Conservation (phyloP, 2,888 invertebrate genomes). For the Drosophila formosana region DNA sequence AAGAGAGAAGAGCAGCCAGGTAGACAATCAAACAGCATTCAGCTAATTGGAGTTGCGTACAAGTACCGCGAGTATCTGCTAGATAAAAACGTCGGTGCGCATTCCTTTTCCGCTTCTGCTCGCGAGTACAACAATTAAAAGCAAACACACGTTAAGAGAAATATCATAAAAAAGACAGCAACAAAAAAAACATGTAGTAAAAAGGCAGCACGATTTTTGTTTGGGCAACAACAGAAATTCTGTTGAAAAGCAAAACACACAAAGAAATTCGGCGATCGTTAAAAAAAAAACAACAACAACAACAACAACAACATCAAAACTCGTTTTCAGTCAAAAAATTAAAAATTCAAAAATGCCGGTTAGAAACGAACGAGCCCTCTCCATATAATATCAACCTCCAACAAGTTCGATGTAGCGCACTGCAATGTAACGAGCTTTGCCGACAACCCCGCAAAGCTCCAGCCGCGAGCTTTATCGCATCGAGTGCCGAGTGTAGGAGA, state of each 20-base stretch:
- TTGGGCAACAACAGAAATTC: constrained; percentile 41
- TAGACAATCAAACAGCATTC: constrained; percentile 16
- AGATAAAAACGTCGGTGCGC: constrained; percentile 55
- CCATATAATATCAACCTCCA: constrained; percentile 27
- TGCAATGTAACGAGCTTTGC: constrained; percentile 41
- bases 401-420: constrained; percentile 62
- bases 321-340: constrained; percentile 56
- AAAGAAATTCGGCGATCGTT: constrained; percentile 38
- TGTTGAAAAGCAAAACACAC: constrained; percentile 41
- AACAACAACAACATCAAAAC: constrained; percentile 52
- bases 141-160: constrained; percentile 38
- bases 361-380: constrained; percentile 69
- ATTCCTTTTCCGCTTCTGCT: constrained; percentile 45
- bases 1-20: not conserved
- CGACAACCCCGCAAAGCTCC: constrained; percentile 13
- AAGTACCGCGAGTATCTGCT: constrained; percentile 49
- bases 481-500: constrained; percentile 31
- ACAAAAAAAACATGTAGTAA: not conserved
- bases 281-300: constrained; percentile 12
- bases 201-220: constrained; percentile 34
- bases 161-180: constrained; percentile 15
- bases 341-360: constrained; percentile 68
- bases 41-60: constrained; percentile 53
- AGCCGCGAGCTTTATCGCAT: constrained; percentile 27
- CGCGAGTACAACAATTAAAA: constrained; percentile 37